A percentile compares a stretch with the other conserved stretches of the same genome.
phyloP scores from a whole-genome alignment of 2,113 vertebrate genomes.

The Monarcha castaneiventris region DNA sequence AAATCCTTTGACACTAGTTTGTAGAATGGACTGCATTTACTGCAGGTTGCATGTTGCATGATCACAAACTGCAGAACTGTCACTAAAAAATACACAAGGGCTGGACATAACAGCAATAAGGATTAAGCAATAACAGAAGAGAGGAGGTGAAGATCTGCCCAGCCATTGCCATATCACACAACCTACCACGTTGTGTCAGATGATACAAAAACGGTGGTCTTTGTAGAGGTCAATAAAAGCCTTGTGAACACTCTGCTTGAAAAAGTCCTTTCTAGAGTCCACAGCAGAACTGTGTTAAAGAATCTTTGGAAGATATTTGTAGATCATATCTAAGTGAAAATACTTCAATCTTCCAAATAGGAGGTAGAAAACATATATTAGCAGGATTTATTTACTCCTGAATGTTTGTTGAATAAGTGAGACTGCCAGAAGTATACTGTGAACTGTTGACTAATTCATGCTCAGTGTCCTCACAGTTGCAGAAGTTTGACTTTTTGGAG shows the following conservation, averaged over 20 bases:
- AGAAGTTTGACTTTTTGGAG: background rate
- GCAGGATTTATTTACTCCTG: background rate
- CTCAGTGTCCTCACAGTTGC: background rate
- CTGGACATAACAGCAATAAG: background rate
- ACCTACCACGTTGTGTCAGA: rapidly evolving
- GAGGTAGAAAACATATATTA: background rate
- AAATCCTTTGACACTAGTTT: background rate
- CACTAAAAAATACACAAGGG: background rate
- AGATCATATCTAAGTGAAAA: background rate
- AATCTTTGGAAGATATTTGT: background rate
- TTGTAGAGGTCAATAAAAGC: background rate
- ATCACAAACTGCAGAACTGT: background rate
- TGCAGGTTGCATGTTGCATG: rapidly evolving
- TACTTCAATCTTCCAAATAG: background rate
- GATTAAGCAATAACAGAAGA: background rate
- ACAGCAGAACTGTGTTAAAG: background rate
- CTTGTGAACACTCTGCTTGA: background rate
- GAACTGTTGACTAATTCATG: background rate
- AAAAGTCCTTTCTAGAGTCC: background rate
- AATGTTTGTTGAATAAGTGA: background rate
- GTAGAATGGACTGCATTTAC: background rate
- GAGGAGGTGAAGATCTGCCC: background rate
- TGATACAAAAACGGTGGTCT: background rate
- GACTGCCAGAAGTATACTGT: background rate
- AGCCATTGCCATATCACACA: background rate